Base-by-base conservation (phyloP, 53 echinoderm and acorn worm genomes). In the Paelopatides confundens region DNA sequence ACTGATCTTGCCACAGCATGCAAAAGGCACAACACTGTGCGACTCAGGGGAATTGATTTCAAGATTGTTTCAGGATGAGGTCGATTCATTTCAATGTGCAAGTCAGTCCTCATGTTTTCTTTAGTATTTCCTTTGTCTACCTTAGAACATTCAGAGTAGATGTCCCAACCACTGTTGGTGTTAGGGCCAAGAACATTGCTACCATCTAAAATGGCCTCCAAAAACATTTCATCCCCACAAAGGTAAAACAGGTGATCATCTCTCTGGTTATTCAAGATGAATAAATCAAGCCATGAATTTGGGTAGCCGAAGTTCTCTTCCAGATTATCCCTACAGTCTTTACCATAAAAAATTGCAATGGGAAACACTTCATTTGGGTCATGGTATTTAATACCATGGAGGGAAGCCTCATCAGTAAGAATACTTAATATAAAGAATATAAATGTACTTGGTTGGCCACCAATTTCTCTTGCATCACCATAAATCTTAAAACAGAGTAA, bases 271-370 rank as follows among this genome's bases (percentile, higher is more conserved):
- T 9, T n/a, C n/a, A n/a, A 18, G 5, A 5, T 63, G 64, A 9
- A 28, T 4, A 9, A 5, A 6, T 18, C 4, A 9, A 63, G 23
- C 28, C 23, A 0, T 52, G 6, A 14, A 52, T 81, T 35, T 81
- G 30, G 71, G 91, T 91, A 30, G 88, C 65, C 32, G 92, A 92
- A 47, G 90, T n/a, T n/a, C n/a, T n/a, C n/a, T n/a, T n/a, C n/a
- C n/a, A n/a, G n/a, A n/a, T n/a, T n/a, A n/a, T n/a, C 95, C 17
- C 95, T 14, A 4, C 79, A 78, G 37, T 94, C 95, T 39, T 90
- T 90, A 23, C 88, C 92, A 92, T 93, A 92, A 33, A 95, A 95
- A 13, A 95, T 90, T n/a, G 87, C 28, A 23, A 93, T 49, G 23
- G 90, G 92, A 50, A 82, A 92, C 3, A 81, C 62, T 43, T 95